phyloP scores from a whole-genome alignment of 2,797 vertebrate species.

The Coracias cyanogaster region DNA sequence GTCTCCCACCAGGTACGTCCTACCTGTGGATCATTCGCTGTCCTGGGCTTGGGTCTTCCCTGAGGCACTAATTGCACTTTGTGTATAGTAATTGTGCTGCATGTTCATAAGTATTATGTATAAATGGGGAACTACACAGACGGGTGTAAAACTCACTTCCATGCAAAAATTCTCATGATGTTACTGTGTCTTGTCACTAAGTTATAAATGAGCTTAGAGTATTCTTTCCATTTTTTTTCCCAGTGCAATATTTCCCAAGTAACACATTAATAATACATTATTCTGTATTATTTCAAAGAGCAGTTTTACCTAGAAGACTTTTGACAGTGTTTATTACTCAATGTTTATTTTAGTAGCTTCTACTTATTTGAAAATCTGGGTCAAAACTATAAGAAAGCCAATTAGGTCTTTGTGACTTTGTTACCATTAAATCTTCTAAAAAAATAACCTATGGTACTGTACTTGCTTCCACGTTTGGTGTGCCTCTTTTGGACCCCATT shows the following conservation, averaged over 20 bases:
- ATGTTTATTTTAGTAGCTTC: background rate
- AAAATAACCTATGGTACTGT: background rate
- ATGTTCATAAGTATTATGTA: background rate
- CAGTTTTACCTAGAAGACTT: background rate
- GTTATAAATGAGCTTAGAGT: background rate
- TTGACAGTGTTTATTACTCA: background rate
- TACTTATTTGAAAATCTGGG: background rate
- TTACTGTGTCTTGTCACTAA: background rate
- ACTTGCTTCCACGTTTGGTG: background rate
- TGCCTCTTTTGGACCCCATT: background rate
- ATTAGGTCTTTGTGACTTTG: background rate
- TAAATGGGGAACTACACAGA: background rate
- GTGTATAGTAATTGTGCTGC: background rate
- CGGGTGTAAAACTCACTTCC: background rate
- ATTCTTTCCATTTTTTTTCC: background rate
- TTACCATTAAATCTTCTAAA: background rate
- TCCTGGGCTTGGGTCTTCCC: background rate
- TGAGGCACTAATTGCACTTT: background rate
- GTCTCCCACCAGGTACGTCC: background rate
- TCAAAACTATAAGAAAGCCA: conserved; percentile 14
- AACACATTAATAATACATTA: background rate
- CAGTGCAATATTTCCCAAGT: background rate
- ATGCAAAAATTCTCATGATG: background rate
- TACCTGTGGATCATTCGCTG: background rate
- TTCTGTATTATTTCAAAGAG: background rate